A percentile compares a stretch with the other conserved stretches of the same genome.
These are phyloP conservation scores for Xenopus borealis DNA, from an alignment of 2,113 vertebrate genomes.

Conservation along the genomic window DNA sequence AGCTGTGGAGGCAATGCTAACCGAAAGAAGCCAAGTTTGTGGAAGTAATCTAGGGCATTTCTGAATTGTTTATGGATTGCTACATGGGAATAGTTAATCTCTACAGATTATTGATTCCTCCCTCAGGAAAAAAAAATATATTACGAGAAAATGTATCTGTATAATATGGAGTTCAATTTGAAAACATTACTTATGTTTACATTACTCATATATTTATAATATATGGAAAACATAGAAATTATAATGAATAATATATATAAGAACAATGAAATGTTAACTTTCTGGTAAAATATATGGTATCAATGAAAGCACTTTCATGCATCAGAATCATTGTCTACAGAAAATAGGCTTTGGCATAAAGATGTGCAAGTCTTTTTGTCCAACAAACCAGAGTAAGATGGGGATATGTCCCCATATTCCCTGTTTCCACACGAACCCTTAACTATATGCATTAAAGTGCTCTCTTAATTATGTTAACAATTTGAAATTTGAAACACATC, in stretches of 20 bases:
- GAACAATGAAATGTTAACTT: constrained; percentile 11
- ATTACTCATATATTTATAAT: constrained; percentile 36
- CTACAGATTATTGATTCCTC: neutral
- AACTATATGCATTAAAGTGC: too few species aligned
- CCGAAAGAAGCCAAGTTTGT: neutral
- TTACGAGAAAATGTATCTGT: constrained; percentile 8
- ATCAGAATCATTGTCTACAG: neutral
- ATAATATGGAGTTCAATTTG: constrained; percentile 5
- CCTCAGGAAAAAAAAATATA: constrained; percentile 23
- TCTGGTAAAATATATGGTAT: neutral
- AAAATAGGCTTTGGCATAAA: too few species aligned
- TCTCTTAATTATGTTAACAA: too few species aligned
- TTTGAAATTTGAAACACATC: too few species aligned
- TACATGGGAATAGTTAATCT: constrained; percentile 1
- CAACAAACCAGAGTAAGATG: too few species aligned
- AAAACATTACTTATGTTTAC: neutral
- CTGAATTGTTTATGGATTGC: neutral
- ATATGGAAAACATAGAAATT: constrained; percentile 24
- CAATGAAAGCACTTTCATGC: constrained; percentile 6
- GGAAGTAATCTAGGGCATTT: too few species aligned
- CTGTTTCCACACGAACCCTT: too few species aligned
- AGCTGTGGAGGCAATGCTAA: neutral
- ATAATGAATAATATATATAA: constrained; percentile 30
- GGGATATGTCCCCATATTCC: too few species aligned
- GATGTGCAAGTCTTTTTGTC: too few species aligned